Evolutionary conservation across 2,113 vertebrate species (phyloP).

Genomic region (Dunckerocampus dactyliophorus): DNA sequence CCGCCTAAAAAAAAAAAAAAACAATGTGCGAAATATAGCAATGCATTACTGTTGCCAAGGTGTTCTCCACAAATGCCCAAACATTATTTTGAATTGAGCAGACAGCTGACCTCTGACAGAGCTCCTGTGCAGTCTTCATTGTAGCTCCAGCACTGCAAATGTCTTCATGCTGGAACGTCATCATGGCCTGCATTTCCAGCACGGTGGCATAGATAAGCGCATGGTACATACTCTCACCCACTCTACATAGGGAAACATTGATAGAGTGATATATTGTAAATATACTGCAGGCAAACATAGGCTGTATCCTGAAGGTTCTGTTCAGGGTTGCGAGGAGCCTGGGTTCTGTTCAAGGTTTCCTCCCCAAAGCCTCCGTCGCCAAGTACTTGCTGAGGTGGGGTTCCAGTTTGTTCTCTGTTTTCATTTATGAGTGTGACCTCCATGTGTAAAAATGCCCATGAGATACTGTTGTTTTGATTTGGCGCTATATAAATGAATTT

Average conservation of each 20-base stretch:
- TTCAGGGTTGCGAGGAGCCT: too few relatives aligned
- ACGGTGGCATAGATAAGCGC: constrained; percentile 79
- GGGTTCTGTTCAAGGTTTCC: too few relatives aligned
- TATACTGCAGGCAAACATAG: constrained; percentile 17
- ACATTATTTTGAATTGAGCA: not conserved
- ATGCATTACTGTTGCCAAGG: too few relatives aligned
- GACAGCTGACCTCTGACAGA: constrained; percentile 75
- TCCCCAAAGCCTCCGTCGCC: too few relatives aligned
- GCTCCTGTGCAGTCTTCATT: constrained; percentile 79
- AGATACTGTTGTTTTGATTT: too few relatives aligned
- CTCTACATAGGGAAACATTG: constrained; percentile 48
- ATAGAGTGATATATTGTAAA: constrained; percentile 12
- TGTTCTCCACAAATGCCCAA: not conserved
- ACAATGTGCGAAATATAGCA: too few relatives aligned
- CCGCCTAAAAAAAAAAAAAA: too few relatives aligned
- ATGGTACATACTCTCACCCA: constrained; percentile 79
- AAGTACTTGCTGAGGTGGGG: too few relatives aligned
- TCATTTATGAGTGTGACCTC: too few relatives aligned
- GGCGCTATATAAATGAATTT: too few relatives aligned
- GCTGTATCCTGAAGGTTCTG: not conserved
- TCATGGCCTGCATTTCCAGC: constrained; percentile 84
- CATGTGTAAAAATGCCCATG: too few relatives aligned
- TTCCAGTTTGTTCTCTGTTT: too few relatives aligned
- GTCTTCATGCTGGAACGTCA: constrained; percentile 82
- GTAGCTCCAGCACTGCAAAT: constrained; percentile 75